Base-by-base conservation (phyloP, 2,797 vertebrate genomes). In the Aselliscus stoliczkanus region DNA sequence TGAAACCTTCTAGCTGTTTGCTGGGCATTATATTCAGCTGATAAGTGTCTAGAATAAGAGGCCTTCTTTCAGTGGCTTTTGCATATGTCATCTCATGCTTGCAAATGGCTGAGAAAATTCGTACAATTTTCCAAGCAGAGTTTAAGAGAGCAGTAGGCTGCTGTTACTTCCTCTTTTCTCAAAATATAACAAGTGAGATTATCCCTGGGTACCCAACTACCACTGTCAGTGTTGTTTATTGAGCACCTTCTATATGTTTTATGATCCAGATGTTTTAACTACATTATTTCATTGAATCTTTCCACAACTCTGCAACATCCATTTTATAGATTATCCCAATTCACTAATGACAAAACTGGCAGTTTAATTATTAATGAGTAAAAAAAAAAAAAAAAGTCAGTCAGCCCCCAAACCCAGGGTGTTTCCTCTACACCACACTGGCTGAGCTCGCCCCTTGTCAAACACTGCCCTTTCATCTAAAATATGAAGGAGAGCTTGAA, bases 1-100 rank as follows among this genome's bases (percentile, higher is more conserved):
- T 60, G 92, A 97, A 94, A 93, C 62, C 85, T 92, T 89, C 89
- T 89, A 94, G 93, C 82, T 93, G 69, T 94, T 94, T 90, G 87
- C 72, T 76, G 58, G 62, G 69, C 73, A 72, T 92, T 91, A 92
- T 88, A 15, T 82, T 93, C 62, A 50, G 92, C 92, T 90, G 94
- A 64, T 94, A 97, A 93, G 60, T 85, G 80, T 96, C 80, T 81
- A 54, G 76, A 96, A 90, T 72, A 82, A 83, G 79, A 94, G 42
- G 25, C 31, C 52, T 81, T 88, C 65, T 81, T 42, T 70, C 11
- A 75, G 58, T 72, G 58, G 69, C 82, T 94, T 97, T 92, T 92
- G 54, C 65, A 60, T 80, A 18, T 62, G 82, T 80, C 77, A 69
- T 92, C 85, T 76, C 87, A 60, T 72, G 42, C 60, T 94, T 39